Evolutionary conservation across 2,113 vertebrate species (phyloP).

Genomic region (Noctilio leporinus): DNA sequence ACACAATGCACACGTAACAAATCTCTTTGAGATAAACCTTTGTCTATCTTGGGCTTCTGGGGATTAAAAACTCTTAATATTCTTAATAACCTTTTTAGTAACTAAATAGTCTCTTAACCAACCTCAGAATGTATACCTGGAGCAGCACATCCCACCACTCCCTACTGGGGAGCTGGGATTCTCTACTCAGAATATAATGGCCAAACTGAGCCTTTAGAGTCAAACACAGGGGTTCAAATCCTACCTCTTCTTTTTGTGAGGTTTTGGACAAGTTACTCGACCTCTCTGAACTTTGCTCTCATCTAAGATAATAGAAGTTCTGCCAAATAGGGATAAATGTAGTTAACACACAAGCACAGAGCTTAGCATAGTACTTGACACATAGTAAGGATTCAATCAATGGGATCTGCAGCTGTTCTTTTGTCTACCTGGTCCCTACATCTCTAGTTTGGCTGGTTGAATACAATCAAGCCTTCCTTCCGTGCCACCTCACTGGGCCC

Average conservation of each 20-base stretch:
- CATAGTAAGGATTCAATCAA: background rate
- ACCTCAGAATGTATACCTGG: background rate
- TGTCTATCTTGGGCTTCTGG: background rate
- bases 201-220: background rate
- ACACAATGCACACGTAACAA: background rate
- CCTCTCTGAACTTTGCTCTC: background rate
- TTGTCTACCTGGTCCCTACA: background rate
- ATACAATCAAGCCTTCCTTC: background rate
- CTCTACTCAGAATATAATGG: background rate
- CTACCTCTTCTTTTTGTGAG: background rate
- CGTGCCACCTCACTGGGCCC: background rate
- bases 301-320: background rate
- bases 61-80: background rate
- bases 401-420: background rate
- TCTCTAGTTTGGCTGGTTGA: background rate
- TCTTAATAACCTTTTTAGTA: background rate
- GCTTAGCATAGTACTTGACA: background rate
- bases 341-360: background rate
- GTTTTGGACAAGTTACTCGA: background rate
- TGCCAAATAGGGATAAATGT: background rate
- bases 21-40: background rate
- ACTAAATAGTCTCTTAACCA: background rate
- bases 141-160: background rate
- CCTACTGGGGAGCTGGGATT: background rate
- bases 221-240: background rate